Conservation (phyloP, 2,888 invertebrate genomes). For the Melieria picta region DNA sequence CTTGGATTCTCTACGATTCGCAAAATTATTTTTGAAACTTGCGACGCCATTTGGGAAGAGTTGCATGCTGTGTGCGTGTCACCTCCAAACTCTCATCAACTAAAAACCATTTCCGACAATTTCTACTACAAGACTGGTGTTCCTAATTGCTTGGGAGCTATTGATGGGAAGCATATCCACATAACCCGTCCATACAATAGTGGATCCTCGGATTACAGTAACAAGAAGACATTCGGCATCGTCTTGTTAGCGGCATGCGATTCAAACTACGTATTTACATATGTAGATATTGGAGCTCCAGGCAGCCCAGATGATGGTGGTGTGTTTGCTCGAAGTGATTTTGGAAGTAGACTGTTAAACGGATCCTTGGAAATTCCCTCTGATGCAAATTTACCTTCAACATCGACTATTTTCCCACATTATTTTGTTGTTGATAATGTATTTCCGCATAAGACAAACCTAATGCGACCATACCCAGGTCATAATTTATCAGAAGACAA, state of each 20-base stretch:
- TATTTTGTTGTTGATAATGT: constrained; percentile 35
- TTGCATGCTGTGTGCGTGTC: constrained; percentile 11
- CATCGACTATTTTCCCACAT: constrained; percentile 26
- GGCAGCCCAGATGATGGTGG: constrained; percentile 18
- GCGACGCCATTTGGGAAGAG: constrained; percentile 18
- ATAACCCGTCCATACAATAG: constrained; percentile 15
- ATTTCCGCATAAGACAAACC: constrained; percentile 25
- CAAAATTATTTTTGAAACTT: constrained; percentile 24
- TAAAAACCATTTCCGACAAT: constrained; percentile 6
- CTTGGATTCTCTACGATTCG: constrained; percentile 21
- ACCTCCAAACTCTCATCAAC: constrained; percentile 12
- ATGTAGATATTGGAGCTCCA: constrained; percentile 27
- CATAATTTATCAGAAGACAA: constrained; percentile 18
- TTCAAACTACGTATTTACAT: constrained; percentile 27
- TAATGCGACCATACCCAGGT: constrained; percentile 31
- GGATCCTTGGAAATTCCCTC: constrained; percentile 23
- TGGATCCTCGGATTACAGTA: constrained; percentile 29
- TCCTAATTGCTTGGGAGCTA: constrained; percentile 28
- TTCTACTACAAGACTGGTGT: constrained; percentile 25
- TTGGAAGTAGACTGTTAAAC: constrained; percentile 28
- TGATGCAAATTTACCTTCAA: constrained; percentile 22
- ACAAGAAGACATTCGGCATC: constrained; percentile 33
- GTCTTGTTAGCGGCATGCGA: constrained; percentile 28
- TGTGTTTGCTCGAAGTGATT: constrained; percentile 30
- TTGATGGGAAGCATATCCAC: constrained; percentile 26